Percentiles rank a stretch among this genome's conserved stretches.
Evolutionary conservation across 2,797 vertebrate genomes (phyloP).

Genomic region (Australoheros facetus): DNA sequence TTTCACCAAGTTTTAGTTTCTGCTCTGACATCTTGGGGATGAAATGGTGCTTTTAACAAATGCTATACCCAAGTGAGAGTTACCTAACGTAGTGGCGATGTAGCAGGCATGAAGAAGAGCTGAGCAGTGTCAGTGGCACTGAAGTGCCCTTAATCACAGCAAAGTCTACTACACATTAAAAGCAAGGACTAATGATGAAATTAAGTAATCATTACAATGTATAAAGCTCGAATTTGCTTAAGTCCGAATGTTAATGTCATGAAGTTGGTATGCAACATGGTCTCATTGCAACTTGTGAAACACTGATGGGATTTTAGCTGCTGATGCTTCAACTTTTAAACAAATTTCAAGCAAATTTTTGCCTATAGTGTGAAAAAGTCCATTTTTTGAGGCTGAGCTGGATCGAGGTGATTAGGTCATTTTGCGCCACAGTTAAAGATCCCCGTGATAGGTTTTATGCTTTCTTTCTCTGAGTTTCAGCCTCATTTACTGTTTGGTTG

Average conservation of each 20-base stretch:
- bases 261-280: background rate
- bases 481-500: background rate
- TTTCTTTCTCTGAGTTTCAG: background rate
- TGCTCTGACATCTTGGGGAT: constrained; percentile 28
- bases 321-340: background rate
- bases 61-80: constrained; percentile 37
- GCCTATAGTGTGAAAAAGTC: background rate
- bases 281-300: background rate
- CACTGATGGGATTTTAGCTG: background rate
- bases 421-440: background rate
- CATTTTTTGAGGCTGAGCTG: background rate
- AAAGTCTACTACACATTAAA: background rate
- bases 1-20: constrained; percentile 31
- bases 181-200: background rate
- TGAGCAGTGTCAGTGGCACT: constrained; percentile 41
- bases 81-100: background rate
- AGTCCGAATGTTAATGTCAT: background rate
- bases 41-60: constrained; percentile 42
- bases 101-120: constrained; percentile 30
- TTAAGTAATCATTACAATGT: background rate
- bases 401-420: background rate
- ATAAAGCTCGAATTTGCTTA: background rate
- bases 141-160: constrained; percentile 33
- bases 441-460: background rate
- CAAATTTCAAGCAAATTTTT: background rate